Percentiles rank a stretch among this genome's conserved stretches.
These are phyloP conservation scores for Echinarachnius parma DNA, from an alignment of 53 echinoderm and acorn worm species.

Conservation along the genomic window DNA sequence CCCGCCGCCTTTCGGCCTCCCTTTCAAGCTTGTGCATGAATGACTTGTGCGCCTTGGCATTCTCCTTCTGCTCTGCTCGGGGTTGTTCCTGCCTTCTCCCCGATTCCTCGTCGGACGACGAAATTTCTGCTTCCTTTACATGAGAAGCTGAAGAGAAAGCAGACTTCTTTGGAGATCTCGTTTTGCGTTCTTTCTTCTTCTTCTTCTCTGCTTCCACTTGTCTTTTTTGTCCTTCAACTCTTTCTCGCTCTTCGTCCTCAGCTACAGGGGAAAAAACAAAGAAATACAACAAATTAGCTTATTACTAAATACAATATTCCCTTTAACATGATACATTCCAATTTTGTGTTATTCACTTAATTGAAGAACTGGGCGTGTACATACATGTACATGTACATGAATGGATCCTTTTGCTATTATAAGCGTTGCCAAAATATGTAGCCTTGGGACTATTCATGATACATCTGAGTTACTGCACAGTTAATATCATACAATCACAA, in stretches of 20 bases:
- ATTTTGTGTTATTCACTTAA: too few species aligned
- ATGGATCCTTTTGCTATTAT: too few species aligned
- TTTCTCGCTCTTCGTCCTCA: constrained; percentile 18
- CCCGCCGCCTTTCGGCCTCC: constrained; percentile 24
- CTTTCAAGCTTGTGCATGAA: constrained; percentile 69
- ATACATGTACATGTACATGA: too few species aligned
- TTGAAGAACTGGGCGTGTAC: too few species aligned
- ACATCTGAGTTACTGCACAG: too few species aligned
- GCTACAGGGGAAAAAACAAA: neutral
- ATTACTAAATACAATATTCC: too few species aligned
- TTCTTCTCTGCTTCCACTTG: constrained; percentile 2
- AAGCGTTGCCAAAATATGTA: too few species aligned
- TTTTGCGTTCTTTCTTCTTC: neutral
- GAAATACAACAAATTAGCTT: neutral
- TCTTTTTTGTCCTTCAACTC: constrained; percentile 6
- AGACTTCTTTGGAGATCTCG: neutral
- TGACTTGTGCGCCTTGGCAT: constrained; percentile 45
- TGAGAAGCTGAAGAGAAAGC: neutral
- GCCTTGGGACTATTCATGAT: too few species aligned
- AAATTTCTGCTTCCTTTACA: neutral
- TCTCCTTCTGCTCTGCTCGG: constrained; percentile 35
- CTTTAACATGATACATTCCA: too few species aligned
- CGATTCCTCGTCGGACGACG: constrained; percentile 3
- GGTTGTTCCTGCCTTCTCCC: neutral
- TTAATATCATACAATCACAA: too few species aligned